These are phyloP conservation scores for Seriola quinqueradiata DNA, from an alignment of 2,113 vertebrate genomes.

Conservation along the genomic window DNA sequence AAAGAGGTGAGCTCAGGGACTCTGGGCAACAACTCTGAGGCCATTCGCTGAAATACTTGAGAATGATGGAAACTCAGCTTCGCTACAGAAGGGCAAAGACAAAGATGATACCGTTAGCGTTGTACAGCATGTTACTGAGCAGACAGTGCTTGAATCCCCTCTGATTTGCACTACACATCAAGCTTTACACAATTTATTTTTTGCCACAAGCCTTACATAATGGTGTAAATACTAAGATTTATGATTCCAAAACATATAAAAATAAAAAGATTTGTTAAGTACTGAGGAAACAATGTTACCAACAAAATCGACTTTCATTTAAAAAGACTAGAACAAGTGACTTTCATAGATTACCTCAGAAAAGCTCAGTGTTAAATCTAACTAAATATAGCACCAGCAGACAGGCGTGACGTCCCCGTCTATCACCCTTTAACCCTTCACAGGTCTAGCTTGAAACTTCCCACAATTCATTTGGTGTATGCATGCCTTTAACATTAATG, in stretches of 20 bases:
- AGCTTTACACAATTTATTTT: not conserved
- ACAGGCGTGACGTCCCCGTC: not conserved
- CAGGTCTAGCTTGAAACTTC: not conserved
- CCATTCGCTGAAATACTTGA: constrained; percentile 90
- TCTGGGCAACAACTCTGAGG: constrained; percentile 85
- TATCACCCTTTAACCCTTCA: not conserved
- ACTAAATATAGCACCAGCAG: not conserved
- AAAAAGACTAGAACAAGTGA: not conserved
- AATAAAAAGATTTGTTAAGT: not conserved
- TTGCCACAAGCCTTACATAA: not conserved
- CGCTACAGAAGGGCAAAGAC: constrained; percentile 73
- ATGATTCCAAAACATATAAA: not conserved
- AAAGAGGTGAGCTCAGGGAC: constrained; percentile 70
- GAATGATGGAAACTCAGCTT: constrained; percentile 91
- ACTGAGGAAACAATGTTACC: not conserved
- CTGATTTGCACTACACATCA: not conserved
- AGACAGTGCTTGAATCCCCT: not conserved
- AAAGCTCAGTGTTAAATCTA: not conserved
- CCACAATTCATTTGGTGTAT: not conserved
- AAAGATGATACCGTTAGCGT: constrained; percentile 7
- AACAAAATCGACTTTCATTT: not conserved
- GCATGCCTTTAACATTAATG: not conserved
- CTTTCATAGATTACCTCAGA: not conserved
- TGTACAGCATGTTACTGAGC: not conserved
- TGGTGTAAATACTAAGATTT: not conserved